Evolutionary conservation across 1,140 invertebrate genomes (phyloP).

Genomic region (Ceratitis capitata): DNA sequence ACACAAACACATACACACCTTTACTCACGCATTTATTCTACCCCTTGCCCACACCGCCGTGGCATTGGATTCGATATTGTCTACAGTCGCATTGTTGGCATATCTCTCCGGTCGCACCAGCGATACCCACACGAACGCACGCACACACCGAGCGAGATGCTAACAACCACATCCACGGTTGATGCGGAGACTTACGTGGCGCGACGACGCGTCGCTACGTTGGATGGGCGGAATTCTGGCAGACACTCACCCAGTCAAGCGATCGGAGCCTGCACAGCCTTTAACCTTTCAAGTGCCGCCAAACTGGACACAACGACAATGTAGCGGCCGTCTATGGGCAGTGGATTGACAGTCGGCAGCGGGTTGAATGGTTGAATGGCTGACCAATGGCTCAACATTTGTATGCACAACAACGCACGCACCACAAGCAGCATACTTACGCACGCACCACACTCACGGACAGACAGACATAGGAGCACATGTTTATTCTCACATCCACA

Average conservation of each 20-base stretch:
- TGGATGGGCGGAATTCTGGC: not conserved
- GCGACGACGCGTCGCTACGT: not conserved
- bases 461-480: not conserved
- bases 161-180: not conserved
- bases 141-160: not conserved
- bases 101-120: slow-evolving; percentile 14
- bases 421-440: not conserved
- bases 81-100: slow-evolving; percentile 10
- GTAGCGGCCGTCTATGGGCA: not conserved
- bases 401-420: slow-evolving; percentile 5
- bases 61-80: not conserved
- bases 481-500: slow-evolving; percentile 25
- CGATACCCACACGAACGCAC: slow-evolving; percentile 4
- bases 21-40: too few relatives aligned
- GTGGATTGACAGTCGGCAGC: too few relatives aligned
- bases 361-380: not conserved
- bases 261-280: not conserved
- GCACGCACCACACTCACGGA: not conserved
- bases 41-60: not conserved
- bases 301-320: not conserved
- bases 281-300: not conserved
- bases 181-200: not conserved
- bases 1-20: too few relatives aligned
- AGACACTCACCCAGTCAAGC: not conserved
- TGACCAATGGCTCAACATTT: not conserved